These are phyloP conservation scores for Pantherophis vulpinus DNA, from an alignment of 2,797 vertebrate species.

Conservation along the genomic window DNA sequence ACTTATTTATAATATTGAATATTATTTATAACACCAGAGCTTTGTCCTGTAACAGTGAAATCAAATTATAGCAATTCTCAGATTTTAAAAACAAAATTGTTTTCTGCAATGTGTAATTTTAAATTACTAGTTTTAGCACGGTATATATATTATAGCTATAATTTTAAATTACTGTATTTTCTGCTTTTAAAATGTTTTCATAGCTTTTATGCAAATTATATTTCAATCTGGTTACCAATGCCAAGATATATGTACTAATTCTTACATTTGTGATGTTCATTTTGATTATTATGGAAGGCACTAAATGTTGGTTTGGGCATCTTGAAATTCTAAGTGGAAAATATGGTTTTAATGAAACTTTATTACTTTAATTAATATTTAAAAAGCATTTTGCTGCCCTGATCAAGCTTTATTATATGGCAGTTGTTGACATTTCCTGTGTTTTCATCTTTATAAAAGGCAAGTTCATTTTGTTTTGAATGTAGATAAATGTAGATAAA, in stretches of 20 bases:
- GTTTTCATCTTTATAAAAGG: not conserved
- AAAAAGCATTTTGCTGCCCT: not conserved
- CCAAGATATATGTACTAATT: not conserved
- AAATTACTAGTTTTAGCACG: not conserved
- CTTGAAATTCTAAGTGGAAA: not conserved
- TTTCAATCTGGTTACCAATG: not conserved
- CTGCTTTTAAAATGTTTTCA: not conserved
- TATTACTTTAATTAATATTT: constrained; percentile 5
- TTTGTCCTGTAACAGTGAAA: not conserved
- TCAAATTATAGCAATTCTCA: not conserved
- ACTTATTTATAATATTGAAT: not conserved
- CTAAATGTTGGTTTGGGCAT: not conserved
- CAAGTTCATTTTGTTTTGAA: not conserved
- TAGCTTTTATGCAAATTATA: not conserved
- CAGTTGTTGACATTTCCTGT: not conserved
- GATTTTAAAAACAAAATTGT: not conserved
- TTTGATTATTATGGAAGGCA: not conserved
- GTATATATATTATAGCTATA: not conserved
- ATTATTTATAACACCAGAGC: not conserved
- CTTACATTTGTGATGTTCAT: not conserved
- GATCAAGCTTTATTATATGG: not conserved
- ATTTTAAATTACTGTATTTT: not conserved
- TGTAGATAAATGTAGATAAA: not conserved
- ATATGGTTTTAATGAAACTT: not conserved
- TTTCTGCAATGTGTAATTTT: not conserved